Base-by-base conservation (phyloP, 2,113 vertebrate species). In the Eonycteris spelaea region DNA sequence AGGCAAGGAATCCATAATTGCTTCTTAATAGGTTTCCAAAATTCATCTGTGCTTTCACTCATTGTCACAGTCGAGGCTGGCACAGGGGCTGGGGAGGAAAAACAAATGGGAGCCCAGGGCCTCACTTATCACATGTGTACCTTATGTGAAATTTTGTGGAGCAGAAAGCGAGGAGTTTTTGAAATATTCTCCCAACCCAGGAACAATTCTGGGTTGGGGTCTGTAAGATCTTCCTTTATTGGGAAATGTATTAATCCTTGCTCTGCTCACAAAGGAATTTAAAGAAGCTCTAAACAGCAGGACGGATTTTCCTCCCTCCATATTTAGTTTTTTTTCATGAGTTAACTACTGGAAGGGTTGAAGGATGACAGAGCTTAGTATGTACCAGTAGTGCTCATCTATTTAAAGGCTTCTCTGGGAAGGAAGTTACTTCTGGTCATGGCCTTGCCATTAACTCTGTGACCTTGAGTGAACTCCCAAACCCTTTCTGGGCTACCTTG, bases 11-110 rank as follows among this genome's bases (percentile, higher is more conserved):
- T 98, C 95, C 93, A 97, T 98, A 98, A 98, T 98, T 98, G 98
- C 97, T 98, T 98, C 98, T 98, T 98, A 98, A 97, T 97, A 97
- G 97, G 97, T 98, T 98, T 98, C 96, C 96, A 94, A 97, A 98
- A 98, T 98, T 98, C 97, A 96, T 98, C 97, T 98, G 98, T 96
- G 93, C 97, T 98, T 95, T 74, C 96, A 97, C 94, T 97, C 93
- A 93, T 92, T 53, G 67, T 97, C 95, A 91, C 61, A 91, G 97
- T 97, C 3, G 38, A 95, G 95, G 95, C 97, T 97, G 97, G 98
- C 95, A 96, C 86, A 95, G 95, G 87, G 95, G 96, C 92, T 91
- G 95, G 68, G 95, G 96, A 89, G 73, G 96, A 97, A 92, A 95
- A 97, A 97, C 96, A 96, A 98, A 98, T 90, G 96, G 97, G 96